phyloP scores from a whole-genome alignment of 2,113 vertebrate genomes.

The Tragelaphus buxtoni region DNA sequence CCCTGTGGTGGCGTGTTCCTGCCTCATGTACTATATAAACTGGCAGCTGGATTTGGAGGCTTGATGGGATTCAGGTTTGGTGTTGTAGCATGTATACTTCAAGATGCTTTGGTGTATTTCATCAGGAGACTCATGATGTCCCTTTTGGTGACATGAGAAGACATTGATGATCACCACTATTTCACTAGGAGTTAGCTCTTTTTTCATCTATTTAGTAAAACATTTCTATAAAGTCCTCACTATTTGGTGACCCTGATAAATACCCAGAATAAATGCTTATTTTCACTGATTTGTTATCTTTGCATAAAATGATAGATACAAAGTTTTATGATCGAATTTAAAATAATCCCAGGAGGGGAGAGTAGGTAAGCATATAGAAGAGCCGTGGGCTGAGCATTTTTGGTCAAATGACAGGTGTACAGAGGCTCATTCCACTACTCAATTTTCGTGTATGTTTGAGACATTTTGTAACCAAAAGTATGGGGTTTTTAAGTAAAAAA shows the following conservation, averaged over 20 bases:
- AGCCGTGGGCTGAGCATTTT: accelerated
- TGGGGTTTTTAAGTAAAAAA: not conserved
- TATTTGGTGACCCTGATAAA: not conserved
- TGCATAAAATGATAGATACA: not conserved
- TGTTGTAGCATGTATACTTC: accelerated
- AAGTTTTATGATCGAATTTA: not conserved
- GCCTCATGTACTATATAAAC: not conserved
- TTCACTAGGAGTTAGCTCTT: not conserved
- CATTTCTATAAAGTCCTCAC: not conserved
- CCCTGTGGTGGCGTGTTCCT: not conserved
- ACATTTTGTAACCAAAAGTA: not conserved
- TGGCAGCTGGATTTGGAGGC: accelerated
- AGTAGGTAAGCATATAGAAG: accelerated
- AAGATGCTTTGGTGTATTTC: not conserved
- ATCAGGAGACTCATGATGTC: accelerated
- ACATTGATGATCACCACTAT: accelerated
- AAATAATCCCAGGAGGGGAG: too few species aligned
- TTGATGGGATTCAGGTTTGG: not conserved
- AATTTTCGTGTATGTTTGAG: accelerated
- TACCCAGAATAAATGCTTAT: not conserved
- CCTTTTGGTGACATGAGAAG: not conserved
- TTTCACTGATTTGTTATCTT: not conserved
- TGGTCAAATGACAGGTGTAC: accelerated
- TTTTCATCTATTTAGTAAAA: not conserved
- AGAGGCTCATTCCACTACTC: accelerated